phyloP scores from a whole-genome alignment of 2,888 invertebrate species.

The Rhagophthalmus giganteus region DNA sequence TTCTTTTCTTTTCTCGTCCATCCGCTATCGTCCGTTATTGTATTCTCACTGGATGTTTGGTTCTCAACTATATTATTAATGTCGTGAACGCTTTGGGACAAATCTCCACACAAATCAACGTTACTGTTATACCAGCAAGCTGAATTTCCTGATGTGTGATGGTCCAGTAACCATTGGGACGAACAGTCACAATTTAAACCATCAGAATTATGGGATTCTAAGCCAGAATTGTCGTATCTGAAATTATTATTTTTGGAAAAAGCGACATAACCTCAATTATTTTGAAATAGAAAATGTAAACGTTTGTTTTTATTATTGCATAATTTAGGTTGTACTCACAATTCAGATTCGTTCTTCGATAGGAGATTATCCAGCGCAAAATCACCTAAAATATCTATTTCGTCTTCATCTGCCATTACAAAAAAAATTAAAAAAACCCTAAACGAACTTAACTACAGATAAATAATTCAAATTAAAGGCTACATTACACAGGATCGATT shows the following conservation, averaged over 20 bases:
- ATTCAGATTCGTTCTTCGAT: slow-evolving; percentile 62
- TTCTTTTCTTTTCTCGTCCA: slow-evolving; percentile 62
- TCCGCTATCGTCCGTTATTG: slow-evolving; percentile 52
- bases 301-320: no score
- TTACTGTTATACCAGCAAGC: slow-evolving; percentile 63
- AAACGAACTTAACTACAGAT: no score
- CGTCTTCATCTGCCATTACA: slow-evolving; percentile 70
- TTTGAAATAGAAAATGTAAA: no score
- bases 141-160: slow-evolving; percentile 57
- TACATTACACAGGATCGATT: background rate
- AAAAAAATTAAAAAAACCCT: background rate
- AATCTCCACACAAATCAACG: slow-evolving; percentile 37
- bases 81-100: slow-evolving; percentile 19
- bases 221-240: slow-evolving; percentile 15
- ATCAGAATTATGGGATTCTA: slow-evolving; percentile 54
- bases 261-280: slow-evolving; percentile 8
- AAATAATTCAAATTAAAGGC: no score
- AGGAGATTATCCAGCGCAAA: slow-evolving; percentile 68
- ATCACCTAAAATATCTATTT: slow-evolving; percentile 74
- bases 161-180: slow-evolving; percentile 66
- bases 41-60: slow-evolving; percentile 40
- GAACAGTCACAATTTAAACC: slow-evolving; percentile 62
- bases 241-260: slow-evolving; percentile 4
- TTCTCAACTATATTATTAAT: slow-evolving; percentile 1
- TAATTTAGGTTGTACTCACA: no score